Evolutionary conservation across 1,140 invertebrate species (phyloP).

Genomic region (Vanessa atalanta): DNA sequence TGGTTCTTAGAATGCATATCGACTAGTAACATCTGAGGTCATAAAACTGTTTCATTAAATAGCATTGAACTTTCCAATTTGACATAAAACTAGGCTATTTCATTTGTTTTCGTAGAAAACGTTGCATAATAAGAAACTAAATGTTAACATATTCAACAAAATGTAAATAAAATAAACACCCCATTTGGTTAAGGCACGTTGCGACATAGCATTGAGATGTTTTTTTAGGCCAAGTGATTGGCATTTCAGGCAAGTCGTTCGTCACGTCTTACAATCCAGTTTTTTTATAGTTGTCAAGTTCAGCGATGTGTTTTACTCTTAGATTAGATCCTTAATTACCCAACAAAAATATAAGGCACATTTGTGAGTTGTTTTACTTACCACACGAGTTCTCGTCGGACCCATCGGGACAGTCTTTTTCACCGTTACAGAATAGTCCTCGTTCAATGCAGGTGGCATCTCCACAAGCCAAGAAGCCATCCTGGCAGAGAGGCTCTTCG

Average conservation of each 20-base stretch:
- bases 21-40: background rate
- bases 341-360: background rate
- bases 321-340: slow-evolving; percentile 14
- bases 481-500: slow-evolving; percentile 94
- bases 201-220: slow-evolving; percentile 68
- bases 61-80: slow-evolving; percentile 1
- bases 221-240: slow-evolving; percentile 77
- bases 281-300: slow-evolving; percentile 59
- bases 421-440: slow-evolving; percentile 96
- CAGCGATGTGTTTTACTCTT: slow-evolving; percentile 40
- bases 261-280: slow-evolving; percentile 58
- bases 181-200: slow-evolving; percentile 53
- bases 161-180: slow-evolving; percentile 53
- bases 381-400: slow-evolving; percentile 96
- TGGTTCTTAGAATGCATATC: background rate
- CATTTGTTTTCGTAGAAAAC: slow-evolving; percentile 14
- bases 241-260: slow-evolving; percentile 66
- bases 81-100: slow-evolving; percentile 1
- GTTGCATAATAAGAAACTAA: slow-evolving; percentile 27
- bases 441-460: slow-evolving; percentile 93
- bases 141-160: slow-evolving; percentile 47
- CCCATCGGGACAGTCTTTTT: slow-evolving; percentile 93
- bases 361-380: slow-evolving; percentile 79
- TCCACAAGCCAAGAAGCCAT: slow-evolving; percentile 92
- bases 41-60: background rate